phyloP scores from a whole-genome alignment of 2,797 vertebrate genomes.

The Spheniscus humboldti region DNA sequence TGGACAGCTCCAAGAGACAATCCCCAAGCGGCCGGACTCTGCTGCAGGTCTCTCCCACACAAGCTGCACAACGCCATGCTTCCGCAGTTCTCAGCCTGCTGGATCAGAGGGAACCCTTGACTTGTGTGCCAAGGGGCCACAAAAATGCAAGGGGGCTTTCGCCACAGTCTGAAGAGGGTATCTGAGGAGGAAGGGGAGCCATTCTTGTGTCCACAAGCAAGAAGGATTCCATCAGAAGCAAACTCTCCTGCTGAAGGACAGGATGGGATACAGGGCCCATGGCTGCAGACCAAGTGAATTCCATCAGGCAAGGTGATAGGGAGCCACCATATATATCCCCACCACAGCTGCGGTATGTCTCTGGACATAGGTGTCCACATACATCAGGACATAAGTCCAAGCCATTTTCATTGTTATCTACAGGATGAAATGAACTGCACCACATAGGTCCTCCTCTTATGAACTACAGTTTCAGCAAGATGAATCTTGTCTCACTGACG shows the following conservation, averaged over 20 bases:
- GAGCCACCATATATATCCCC: not conserved
- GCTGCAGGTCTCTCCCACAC: not conserved
- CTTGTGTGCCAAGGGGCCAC: not conserved
- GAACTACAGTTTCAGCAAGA: not conserved
- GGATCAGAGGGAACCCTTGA: not conserved
- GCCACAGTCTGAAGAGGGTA: not conserved
- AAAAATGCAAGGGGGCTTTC: not conserved
- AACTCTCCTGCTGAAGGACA: not conserved
- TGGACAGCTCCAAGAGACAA: not conserved
- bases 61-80: not conserved
- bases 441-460: not conserved
- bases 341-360: fast-evolving
- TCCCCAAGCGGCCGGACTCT: fast-evolving
- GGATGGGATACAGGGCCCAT: not conserved
- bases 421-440: not conserved
- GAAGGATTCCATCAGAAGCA: not conserved
- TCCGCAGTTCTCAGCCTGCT: not conserved
- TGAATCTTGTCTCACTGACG: not conserved
- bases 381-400: not conserved
- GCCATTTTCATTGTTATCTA: not conserved
- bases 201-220: not conserved
- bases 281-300: not conserved
- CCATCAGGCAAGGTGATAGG: not conserved
- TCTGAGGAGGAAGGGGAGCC: not conserved
- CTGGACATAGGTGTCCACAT: not conserved